Conservation (phyloP, 2,113 vertebrate genomes). For the Pleuronectes platessa region DNA sequence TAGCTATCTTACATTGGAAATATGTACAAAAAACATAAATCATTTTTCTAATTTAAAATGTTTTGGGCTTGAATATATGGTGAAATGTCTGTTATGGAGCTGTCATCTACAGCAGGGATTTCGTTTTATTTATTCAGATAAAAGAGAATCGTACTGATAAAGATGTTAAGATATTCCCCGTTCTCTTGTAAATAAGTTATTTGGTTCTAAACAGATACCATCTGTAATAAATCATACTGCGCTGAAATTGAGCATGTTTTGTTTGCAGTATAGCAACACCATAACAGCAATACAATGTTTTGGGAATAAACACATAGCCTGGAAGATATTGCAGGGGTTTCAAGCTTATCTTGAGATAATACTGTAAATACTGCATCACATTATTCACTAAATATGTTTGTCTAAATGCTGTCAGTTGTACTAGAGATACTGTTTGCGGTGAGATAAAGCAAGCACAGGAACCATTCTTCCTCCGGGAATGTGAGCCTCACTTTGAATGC, state of each 20-base stretch:
- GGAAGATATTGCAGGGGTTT: neutral
- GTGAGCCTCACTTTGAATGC: neutral
- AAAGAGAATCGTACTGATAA: neutral
- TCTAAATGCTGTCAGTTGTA: neutral
- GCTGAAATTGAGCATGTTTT: too few species aligned
- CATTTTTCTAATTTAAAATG: neutral
- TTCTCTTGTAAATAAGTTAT: neutral
- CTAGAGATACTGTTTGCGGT: neutral
- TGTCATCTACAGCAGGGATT: too few species aligned
- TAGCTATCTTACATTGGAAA: neutral
- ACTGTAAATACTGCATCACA: neutral
- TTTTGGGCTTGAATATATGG: too few species aligned
- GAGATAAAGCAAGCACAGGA: neutral
- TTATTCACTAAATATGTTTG: neutral
- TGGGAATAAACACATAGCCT: neutral
- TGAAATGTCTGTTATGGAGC: too few species aligned
- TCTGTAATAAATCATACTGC: neutral
- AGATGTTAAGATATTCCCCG: neutral
- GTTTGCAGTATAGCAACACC: too few species aligned
- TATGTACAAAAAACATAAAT: neutral
- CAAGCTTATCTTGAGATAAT: neutral
- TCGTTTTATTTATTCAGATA: neutral
- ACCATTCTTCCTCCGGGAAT: neutral
- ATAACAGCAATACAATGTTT: too few species aligned
- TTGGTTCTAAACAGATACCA: neutral